Evolutionary conservation across 2,888 invertebrate genomes (phyloP).

Genomic region (Coremacera marginata): DNA sequence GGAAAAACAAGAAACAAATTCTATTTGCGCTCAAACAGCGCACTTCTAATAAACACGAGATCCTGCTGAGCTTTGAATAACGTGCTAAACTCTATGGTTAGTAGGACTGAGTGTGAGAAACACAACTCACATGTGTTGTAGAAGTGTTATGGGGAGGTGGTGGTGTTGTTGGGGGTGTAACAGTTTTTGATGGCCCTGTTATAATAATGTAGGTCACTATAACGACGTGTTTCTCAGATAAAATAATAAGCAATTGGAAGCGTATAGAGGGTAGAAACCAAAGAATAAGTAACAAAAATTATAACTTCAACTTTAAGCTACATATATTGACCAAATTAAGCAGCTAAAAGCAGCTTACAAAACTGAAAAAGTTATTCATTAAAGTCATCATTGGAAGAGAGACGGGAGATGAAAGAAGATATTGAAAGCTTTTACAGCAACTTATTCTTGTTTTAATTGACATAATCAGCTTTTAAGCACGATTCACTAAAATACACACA

Average conservation of each 20-base stretch:
- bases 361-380: neutral
- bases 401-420: neutral
- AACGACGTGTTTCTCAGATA: neutral
- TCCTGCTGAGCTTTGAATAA: neutral
- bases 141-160: no score
- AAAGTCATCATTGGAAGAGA: neutral
- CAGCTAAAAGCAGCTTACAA: neutral
- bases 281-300: neutral
- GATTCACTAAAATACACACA: neutral
- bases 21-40: neutral
- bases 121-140: neutral
- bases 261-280: neutral
- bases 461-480: slow-evolving; percentile 36
- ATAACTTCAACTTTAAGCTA: neutral
- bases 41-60: neutral
- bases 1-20: neutral
- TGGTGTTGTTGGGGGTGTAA: no score
- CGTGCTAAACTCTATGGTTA: neutral
- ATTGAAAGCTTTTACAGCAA: neutral
- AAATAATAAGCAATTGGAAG: slow-evolving; percentile 12
- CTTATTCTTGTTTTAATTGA: slow-evolving; percentile 20
- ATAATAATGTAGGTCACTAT: neutral
- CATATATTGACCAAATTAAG: neutral
- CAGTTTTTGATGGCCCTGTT: no score
- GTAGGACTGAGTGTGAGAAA: neutral